Evolutionary conservation across 2,113 vertebrate species (phyloP), one percentile per base, ranked within the genome.

Genomic region (Pantherophis guttatus): DNA sequence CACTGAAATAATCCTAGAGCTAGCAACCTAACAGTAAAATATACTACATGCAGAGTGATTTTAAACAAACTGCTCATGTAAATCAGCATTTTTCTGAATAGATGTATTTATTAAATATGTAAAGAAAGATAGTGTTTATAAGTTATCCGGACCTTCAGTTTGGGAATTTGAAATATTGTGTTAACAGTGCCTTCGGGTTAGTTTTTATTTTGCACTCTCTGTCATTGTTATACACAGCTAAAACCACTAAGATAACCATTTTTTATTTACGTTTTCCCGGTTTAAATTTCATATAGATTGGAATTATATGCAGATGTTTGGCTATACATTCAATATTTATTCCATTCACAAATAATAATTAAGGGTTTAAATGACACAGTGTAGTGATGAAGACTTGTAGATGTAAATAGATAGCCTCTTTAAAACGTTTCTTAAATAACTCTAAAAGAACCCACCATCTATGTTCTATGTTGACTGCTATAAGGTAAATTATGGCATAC

Each of bases 401-500:
- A 53, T 87, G 24, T 87, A 62, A 92, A 21, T 62, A 9, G n/a
- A 86, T 62, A 86, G 26, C 8, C 21, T 44, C 53, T 86, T 33
- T 62, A 15, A 17, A n/a, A 87, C 52, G 12, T 23, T 26, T 53
- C 39, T 90, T 81, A 24, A 93, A 44, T n/a, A 54, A 52, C 59
- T 5, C 7, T 48, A 70, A 70, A 62, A 12, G 17, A 93, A 39
- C 90, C 1, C 2, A 75, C 19, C 21, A 70, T 92, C 94, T 93
- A 33, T 86, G 44, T 58, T 50, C 62, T 91, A 53, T 55, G 0
- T 0, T 59, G 26, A 12, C 17, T 92, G 93, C 92, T 95, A 53
- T 94, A 90, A 94, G 93, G 55, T 19, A 48, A 91, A 62, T 17
- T 87, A 24, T 15, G 13, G 17, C 50, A 94, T 53, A 94, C 54